These are phyloP conservation scores for Acrocyrtus sp. DNA, from an alignment of 2,888 invertebrate species.

Conservation along the genomic window DNA sequence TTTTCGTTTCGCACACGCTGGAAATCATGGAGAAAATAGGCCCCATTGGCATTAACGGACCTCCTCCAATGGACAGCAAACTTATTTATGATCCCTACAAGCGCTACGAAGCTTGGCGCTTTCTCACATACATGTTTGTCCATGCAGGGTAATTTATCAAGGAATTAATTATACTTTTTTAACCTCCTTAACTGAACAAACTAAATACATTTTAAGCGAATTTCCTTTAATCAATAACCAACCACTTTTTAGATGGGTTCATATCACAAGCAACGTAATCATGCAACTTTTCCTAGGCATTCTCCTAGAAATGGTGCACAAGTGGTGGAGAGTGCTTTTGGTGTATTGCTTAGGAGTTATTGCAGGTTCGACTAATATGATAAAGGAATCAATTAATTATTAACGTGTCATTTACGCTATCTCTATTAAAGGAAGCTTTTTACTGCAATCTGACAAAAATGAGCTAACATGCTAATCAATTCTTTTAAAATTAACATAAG, in stretches of 20 bases:
- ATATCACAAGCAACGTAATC: constrained; percentile 88
- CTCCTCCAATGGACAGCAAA: constrained; percentile 82
- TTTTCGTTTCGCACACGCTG: constrained; percentile 70
- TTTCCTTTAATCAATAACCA: background rate
- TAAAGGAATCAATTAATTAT: background rate
- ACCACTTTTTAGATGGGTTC: constrained; percentile 75
- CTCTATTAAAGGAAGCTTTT: too few species aligned
- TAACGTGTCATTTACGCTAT: too few species aligned
- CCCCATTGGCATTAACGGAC: constrained; percentile 68
- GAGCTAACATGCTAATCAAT: constrained; percentile 64
- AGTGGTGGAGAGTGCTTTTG: constrained; percentile 89
- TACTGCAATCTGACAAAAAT: too few species aligned
- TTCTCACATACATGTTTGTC: constrained; percentile 94
- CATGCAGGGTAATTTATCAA: constrained; percentile 82
- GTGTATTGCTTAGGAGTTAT: constrained; percentile 87
- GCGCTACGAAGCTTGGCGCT: constrained; percentile 92
- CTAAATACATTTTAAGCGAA: background rate
- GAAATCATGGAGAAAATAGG: constrained; percentile 65
- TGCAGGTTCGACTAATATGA: constrained; percentile 72
- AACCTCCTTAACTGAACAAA: background rate
- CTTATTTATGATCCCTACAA: constrained; percentile 90
- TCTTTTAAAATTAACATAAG: constrained; percentile 3
- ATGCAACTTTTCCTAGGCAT: constrained; percentile 94
- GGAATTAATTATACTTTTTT: background rate
- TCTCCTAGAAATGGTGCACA: constrained; percentile 95